Evolutionary conservation across 2,797 vertebrate species (phyloP).

Genomic region (Notolabrus celidotus): DNA sequence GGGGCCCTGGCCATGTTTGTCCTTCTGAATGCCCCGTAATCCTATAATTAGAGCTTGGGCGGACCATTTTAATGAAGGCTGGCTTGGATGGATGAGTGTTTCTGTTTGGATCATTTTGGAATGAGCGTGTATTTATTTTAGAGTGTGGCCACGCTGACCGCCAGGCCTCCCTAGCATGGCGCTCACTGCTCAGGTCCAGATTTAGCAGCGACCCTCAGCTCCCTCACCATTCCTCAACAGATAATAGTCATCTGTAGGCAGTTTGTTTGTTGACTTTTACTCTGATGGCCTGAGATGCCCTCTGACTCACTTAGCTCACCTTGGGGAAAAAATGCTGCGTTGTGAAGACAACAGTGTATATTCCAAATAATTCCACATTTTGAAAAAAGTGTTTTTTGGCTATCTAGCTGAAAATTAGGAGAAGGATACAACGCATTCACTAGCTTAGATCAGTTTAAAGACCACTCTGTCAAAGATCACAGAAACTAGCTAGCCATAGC

Average conservation of each 20-base stretch:
- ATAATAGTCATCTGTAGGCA: conserved; percentile 32
- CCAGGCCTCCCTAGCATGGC: conserved; percentile 33
- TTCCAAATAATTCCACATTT: conserved; percentile 2
- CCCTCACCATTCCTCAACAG: conserved; percentile 19
- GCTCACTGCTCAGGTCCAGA: conserved; percentile 45
- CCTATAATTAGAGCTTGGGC: conserved; percentile 83
- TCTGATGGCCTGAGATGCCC: conserved; percentile 34
- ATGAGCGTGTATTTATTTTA: conserved; percentile 77
- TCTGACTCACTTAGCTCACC: conserved; percentile 20
- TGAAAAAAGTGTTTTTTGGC: neutral
- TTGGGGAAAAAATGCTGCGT: neutral
- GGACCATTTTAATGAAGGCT: conserved; percentile 82
- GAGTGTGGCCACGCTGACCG: conserved; percentile 65
- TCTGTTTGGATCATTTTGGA: conserved; percentile 72
- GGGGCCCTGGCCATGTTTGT: conserved; percentile 65
- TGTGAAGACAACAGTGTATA: neutral
- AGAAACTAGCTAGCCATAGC: neutral
- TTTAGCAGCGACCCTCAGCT: conserved; percentile 58
- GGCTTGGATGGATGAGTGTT: conserved; percentile 77
- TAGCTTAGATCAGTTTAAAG: neutral
- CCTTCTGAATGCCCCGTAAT: conserved; percentile 65
- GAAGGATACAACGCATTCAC: too few species aligned
- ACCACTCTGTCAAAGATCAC: neutral
- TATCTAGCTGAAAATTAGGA: neutral
- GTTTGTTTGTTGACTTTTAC: conserved; percentile 43